phyloP scores from a whole-genome alignment of 1,140 invertebrate genomes.

The Drosophila kohkoa region DNA sequence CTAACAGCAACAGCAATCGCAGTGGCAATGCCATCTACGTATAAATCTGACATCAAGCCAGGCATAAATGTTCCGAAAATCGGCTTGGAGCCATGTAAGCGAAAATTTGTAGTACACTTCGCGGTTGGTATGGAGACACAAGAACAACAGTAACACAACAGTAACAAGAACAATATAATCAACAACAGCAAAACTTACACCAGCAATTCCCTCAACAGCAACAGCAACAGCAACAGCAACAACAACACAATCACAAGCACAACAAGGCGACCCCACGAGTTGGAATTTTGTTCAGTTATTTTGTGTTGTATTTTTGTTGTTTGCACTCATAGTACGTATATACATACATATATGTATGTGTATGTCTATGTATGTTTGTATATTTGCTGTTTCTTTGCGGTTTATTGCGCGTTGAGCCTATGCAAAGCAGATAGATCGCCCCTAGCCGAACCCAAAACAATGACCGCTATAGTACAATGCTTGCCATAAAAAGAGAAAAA shows the following conservation, averaged over 20 bases:
- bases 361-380: not conserved
- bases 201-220: not conserved
- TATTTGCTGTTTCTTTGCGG: conserved; percentile 25
- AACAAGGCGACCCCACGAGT: conserved; percentile 30
- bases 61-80: conserved; percentile 31
- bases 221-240: conserved; percentile 4
- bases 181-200: not conserved
- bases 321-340: not conserved
- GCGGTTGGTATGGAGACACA: conserved; percentile 41
- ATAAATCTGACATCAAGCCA: conserved; percentile 27
- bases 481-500: conserved; percentile 1
- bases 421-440: conserved; percentile 50
- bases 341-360: too few relatives aligned
- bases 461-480: conserved; percentile 34
- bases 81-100: conserved; percentile 32
- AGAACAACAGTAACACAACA: conserved; percentile 5
- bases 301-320: conserved; percentile 8
- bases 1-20: not conserved
- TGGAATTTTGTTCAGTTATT: conserved; percentile 28
- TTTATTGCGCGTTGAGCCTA: conserved; percentile 48
- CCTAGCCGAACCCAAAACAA: conserved; percentile 35
- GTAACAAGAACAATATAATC: conserved; percentile 6
- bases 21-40: conserved; percentile 14
- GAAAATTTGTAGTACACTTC: conserved; percentile 23
- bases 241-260: conserved; percentile 9